phyloP scores from a whole-genome alignment of 2,888 invertebrate species.

The Heliothis peltigera region DNA sequence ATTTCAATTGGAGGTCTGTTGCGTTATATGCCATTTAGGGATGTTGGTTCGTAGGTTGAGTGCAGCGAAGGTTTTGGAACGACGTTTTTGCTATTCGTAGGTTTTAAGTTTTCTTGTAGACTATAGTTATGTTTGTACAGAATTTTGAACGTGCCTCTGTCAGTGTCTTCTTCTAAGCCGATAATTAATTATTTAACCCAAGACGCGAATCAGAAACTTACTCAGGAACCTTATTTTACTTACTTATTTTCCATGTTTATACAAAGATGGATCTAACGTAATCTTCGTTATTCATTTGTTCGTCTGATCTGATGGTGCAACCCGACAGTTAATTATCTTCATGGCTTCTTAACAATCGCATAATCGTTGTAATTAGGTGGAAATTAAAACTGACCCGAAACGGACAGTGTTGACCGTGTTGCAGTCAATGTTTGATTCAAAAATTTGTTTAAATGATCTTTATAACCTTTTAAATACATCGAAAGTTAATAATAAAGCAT shows the following conservation, averaged over 20 bases:
- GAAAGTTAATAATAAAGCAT: constrained; percentile 29
- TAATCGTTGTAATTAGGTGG: constrained; percentile 35
- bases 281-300: constrained; percentile 15
- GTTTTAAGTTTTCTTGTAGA: not conserved
- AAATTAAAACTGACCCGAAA: constrained; percentile 25
- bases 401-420: constrained; percentile 7
- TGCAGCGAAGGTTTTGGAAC: constrained; percentile 10
- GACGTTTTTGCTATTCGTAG: constrained; percentile 3
- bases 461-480: constrained; percentile 6
- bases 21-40: constrained; percentile 52
- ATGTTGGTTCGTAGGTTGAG: constrained; percentile 24
- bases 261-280: constrained; percentile 6
- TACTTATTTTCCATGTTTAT: too few relatives aligned
- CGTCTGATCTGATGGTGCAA: constrained; percentile 18
- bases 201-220: too few relatives aligned
- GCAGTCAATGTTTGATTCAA: constrained; percentile 18
- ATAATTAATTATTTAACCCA: not conserved
- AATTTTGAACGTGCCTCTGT: not conserved
- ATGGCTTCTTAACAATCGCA: constrained; percentile 20
- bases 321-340: constrained; percentile 16
- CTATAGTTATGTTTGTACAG: not conserved
- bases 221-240: too few relatives aligned
- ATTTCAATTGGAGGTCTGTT: constrained; percentile 46
- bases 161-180: not conserved
- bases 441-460: not conserved